Conservation (phyloP, 2,113 vertebrate species). For the Pterocles gutturalis region DNA sequence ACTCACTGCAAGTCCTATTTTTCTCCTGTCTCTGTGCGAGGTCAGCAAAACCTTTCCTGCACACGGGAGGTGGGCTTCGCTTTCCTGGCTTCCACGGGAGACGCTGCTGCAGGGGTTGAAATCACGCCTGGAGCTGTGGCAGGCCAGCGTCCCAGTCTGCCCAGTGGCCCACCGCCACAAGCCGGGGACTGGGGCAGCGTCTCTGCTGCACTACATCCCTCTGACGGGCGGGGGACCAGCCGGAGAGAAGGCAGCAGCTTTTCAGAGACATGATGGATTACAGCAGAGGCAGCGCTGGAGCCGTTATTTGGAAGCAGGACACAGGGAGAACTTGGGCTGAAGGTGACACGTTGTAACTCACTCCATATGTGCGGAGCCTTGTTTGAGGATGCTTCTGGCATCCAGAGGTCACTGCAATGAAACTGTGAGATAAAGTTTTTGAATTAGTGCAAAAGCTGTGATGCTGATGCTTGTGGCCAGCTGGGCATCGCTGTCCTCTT, state of each 20-base stretch:
- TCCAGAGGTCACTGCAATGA: background rate
- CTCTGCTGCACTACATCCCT: accelerated
- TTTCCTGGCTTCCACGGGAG: accelerated
- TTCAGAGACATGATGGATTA: background rate
- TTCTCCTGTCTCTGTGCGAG: background rate
- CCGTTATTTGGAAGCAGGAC: background rate
- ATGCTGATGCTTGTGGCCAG: no score
- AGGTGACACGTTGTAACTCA: accelerated
- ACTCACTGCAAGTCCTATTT: accelerated
- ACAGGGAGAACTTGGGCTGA: background rate
- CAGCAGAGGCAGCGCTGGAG: background rate
- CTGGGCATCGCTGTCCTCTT: no score
- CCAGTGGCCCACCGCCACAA: accelerated
- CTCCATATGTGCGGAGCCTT: background rate
- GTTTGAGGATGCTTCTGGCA: background rate
- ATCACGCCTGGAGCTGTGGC: background rate
- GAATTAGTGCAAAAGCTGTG: background rate
- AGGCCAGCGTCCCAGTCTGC: accelerated
- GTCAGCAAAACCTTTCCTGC: background rate
- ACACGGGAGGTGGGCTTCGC: accelerated
- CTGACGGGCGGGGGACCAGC: background rate
- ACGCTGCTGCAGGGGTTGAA: background rate
- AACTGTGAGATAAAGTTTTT: background rate
- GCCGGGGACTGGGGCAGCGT: accelerated
- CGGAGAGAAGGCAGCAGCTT: background rate